These are phyloP conservation scores for Chanos chanos DNA, from an alignment of 2,797 vertebrate genomes.

Conservation along the genomic window DNA sequence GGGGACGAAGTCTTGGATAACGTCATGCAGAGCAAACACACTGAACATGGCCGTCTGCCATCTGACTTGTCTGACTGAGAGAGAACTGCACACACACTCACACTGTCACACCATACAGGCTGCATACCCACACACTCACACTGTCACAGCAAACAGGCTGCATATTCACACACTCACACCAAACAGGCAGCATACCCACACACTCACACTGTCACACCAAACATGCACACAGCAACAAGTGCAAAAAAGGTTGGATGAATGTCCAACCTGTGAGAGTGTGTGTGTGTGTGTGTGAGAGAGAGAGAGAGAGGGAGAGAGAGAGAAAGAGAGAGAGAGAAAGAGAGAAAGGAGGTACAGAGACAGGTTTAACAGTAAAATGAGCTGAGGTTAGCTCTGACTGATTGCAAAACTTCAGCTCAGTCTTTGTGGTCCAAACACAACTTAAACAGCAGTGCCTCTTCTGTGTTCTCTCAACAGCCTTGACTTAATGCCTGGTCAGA, in stretches of 20 bases:
- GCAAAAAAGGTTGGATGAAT: not conserved
- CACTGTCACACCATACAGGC: not conserved
- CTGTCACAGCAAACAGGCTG: not conserved
- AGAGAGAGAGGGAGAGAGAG: too few relatives aligned
- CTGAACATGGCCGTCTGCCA: not conserved
- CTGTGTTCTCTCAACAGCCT: not conserved
- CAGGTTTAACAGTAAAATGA: not conserved
- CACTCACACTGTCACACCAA: not conserved
- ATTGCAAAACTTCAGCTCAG: not conserved
- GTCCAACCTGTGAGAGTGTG: too few relatives aligned
- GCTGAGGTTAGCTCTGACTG: too few relatives aligned
- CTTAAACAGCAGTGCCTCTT: slow-evolving; percentile 1
- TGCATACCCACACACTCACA: not conserved
- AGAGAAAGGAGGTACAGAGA: not conserved
- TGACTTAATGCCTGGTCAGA: slow-evolving; percentile 2
- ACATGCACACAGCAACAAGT: not conserved
- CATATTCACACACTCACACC: not conserved
- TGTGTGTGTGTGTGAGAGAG: too few relatives aligned
- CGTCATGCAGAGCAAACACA: not conserved
- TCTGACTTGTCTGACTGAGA: too few relatives aligned
- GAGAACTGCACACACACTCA: not conserved
- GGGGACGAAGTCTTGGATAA: too few relatives aligned
- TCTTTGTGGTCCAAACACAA: not conserved
- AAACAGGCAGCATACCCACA: not conserved
- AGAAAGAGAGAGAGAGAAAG: not conserved